A percentile compares a stretch with the other conserved stretches of the same genome.
phyloP scores from a whole-genome alignment of 2,797 vertebrate species.

The Lateolabrax maculatus region DNA sequence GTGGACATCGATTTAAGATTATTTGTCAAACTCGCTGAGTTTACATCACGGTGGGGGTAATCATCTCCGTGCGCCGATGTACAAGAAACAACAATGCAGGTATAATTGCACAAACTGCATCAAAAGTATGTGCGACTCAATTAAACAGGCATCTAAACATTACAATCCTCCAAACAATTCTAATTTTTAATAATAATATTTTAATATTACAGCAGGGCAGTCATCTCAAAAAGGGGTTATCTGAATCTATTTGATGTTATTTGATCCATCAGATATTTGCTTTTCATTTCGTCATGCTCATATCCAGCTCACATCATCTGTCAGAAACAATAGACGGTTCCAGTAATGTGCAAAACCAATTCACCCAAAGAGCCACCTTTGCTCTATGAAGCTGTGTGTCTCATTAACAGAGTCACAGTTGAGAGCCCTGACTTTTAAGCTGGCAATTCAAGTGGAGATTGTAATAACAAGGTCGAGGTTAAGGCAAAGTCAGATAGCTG shows the following conservation, averaged over 20 bases:
- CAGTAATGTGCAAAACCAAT: slow-evolving; percentile 38
- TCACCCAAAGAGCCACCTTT: slow-evolving; percentile 26
- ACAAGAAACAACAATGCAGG: slow-evolving; percentile 14
- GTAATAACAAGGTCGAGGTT: slow-evolving; percentile 47
- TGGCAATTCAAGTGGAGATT: slow-evolving; percentile 19
- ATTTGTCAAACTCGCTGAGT: not conserved
- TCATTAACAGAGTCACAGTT: slow-evolving; percentile 53
- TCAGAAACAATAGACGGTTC: slow-evolving; percentile 35
- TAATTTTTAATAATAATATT: no score
- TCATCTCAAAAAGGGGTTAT: slow-evolving; percentile 6
- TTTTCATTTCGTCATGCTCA: slow-evolving; percentile 60
- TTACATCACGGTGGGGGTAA: not conserved
- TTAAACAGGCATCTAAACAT: slow-evolving; percentile 10
- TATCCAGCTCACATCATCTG: slow-evolving; percentile 46
- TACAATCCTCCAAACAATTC: not conserved
- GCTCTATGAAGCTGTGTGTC: slow-evolving; percentile 8
- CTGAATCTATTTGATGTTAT: slow-evolving; percentile 25
- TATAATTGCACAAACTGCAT: not conserved
- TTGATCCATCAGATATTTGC: slow-evolving; percentile 48
- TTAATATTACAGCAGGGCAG: slow-evolving; percentile 12
- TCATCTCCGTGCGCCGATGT: not conserved
- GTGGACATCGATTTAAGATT: not conserved
- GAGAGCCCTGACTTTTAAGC: slow-evolving; percentile 45
- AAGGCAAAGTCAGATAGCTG: slow-evolving; percentile 20
- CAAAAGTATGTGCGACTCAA: slow-evolving; percentile 1